Conservation (phyloP, 2,113 vertebrate genomes). For the Calidris pygmaea region DNA sequence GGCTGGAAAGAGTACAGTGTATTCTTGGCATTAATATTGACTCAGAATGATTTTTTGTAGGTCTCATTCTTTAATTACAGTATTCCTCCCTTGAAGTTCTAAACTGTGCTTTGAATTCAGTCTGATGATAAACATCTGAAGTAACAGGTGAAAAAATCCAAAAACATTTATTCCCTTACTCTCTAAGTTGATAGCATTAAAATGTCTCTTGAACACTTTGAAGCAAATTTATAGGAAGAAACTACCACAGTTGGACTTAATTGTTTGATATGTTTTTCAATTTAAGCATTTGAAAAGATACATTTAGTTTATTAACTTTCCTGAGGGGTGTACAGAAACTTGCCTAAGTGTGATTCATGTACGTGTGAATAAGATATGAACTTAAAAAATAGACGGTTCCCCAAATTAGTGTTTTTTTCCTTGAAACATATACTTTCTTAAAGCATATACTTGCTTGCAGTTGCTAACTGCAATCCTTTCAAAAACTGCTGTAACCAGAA, state of each 20-base stretch:
- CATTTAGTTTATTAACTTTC: not conserved
- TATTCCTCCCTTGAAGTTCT: not conserved
- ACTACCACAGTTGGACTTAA: not conserved
- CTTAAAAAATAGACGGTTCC: not conserved
- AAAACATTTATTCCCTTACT: not conserved
- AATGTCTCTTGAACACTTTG: not conserved
- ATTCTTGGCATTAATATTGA: not conserved
- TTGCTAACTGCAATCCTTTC: not conserved
- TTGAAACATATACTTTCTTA: not conserved
- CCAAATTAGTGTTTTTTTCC: not conserved
- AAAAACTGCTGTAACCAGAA: not conserved
- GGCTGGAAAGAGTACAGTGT: not conserved
- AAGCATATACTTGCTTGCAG: not conserved
- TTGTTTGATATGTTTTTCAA: not conserved
- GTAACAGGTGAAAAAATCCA: not conserved
- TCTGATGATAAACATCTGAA: not conserved
- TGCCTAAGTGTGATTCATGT: not conserved
- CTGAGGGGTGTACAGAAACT: not conserved
- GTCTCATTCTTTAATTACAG: not conserved
- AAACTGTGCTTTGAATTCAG: not conserved
- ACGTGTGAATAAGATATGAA: not conserved
- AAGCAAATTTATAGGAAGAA: not conserved
- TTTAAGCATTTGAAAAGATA: not conserved
- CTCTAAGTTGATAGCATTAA: not conserved
- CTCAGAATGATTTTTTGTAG: not conserved